A percentile compares a stretch with the other conserved stretches of the same genome.
These are phyloP conservation scores for Oreochromis aureus DNA, from an alignment of 2,113 vertebrate species.

Conservation along the genomic window DNA sequence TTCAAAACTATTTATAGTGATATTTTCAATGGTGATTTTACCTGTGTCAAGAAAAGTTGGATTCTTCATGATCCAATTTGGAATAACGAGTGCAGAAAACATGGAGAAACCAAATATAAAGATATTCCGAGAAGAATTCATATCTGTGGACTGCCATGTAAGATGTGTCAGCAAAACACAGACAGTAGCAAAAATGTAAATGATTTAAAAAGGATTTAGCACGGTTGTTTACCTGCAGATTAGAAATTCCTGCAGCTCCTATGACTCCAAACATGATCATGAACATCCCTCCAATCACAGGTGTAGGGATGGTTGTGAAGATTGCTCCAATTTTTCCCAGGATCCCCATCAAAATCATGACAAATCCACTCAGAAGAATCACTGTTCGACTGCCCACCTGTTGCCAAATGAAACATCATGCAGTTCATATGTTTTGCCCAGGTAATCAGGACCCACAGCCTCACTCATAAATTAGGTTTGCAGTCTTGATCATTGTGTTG, in stretches of 20 bases:
- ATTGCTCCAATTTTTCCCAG: conserved; percentile 86
- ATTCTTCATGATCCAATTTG: conserved; percentile 84
- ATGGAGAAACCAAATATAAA: conserved; percentile 94
- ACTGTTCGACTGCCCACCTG: conserved; percentile 91
- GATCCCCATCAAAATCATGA: conserved; percentile 85
- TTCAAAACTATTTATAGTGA: neutral
- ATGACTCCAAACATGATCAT: conserved; percentile 93
- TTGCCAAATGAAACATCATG: neutral
- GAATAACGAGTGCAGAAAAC: conserved; percentile 82
- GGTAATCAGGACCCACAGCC: neutral
- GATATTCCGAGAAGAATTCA: conserved; percentile 94
- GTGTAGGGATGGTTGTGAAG: conserved; percentile 86
- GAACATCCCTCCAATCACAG: conserved; percentile 90
- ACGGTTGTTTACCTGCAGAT: conserved; percentile 79
- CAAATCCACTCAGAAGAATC: conserved; percentile 75
- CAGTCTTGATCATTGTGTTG: neutral
- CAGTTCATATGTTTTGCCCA: neutral
- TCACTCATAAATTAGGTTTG: neutral
- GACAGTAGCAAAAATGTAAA: neutral
- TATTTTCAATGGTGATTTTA: neutral
- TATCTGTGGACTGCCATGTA: conserved; percentile 80
- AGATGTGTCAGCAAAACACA: neutral
- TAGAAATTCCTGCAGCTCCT: conserved; percentile 83
- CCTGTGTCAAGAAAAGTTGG: conserved; percentile 76
- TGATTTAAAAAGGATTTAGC: rapidly evolving